Evolutionary conservation across 1,140 invertebrate species (phyloP), one percentile per base, ranked within the genome.

Genomic region (Coptotermes formosanus): DNA sequence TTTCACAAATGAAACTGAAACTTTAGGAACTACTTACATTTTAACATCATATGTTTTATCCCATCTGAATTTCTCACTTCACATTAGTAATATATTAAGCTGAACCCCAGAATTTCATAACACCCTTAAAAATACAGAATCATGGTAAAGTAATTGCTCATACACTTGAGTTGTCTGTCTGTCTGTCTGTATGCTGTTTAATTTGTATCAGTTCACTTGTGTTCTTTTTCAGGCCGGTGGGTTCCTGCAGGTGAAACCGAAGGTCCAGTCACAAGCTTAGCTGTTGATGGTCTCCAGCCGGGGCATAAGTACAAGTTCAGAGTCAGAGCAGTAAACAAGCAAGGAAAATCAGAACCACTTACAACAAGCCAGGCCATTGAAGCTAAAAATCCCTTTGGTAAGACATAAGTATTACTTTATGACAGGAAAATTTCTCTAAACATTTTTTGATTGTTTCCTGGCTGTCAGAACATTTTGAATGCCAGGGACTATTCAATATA

Each of bases 371-470:
- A 97, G 89, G 93, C 96, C n/a, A 97, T 97, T 87, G 95, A 98
- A 91, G 99, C 99, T 82, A 99, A 99, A 91, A 99, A 99, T 96
- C 98, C 98, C 82, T 99, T 97, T 91, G 97, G 97, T 94, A 92
- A 94, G 90, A 92, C 91, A 85, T 75, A 14, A 30, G 4, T 19
- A 23, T 38, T 38, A 38, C n/a, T n/a, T n/a, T 55, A 85, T 32
- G 43, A 38, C 2, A 9, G 2, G 12, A 38, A 19, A 12, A 82
- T 82, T 82, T 32, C 81, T 19, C 2, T 83, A 32, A 86, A 32
- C 3, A 84, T 32, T 85, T 12, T 43, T 43, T 86, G 82, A 14
- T 11, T 86, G 85, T 30, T 30, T 85, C 21, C 30, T 83, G 30
- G 6, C 25, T 25, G 2, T 25, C 25, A 25, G 82, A 83, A 83